phyloP scores from a whole-genome alignment of 2,797 vertebrate genomes.

The Tenualosa ilisha region DNA sequence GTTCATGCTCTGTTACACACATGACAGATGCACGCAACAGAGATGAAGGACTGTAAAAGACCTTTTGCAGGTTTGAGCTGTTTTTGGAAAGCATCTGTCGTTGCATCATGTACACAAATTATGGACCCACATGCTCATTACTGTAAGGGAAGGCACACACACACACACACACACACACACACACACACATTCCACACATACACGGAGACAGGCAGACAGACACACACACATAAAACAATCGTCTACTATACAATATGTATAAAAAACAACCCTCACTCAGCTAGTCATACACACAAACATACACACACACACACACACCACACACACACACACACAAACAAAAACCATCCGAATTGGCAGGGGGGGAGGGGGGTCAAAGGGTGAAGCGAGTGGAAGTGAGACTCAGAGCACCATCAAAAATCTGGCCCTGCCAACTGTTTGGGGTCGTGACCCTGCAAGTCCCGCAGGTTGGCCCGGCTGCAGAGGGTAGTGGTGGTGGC shows the following conservation, averaged over 20 bases:
- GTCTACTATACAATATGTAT: too few species aligned
- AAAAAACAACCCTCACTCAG: neutral
- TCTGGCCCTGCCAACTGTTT: conserved; percentile 18
- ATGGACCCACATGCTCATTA: too few species aligned
- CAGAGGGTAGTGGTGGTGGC: neutral
- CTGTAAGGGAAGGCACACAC: too few species aligned
- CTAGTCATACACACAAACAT: neutral
- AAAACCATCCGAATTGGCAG: neutral
- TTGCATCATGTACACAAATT: too few species aligned
- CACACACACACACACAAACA: neutral
- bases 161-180: too few species aligned
- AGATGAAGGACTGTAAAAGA: too few species aligned
- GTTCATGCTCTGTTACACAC: too few species aligned
- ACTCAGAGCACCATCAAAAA: conserved; percentile 17
- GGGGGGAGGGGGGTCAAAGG: neutral
- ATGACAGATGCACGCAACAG: too few species aligned
- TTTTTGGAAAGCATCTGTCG: too few species aligned
- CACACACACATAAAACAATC: neutral
- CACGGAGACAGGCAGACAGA: neutral
- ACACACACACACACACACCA: too few species aligned
- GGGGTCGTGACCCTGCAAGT: neutral
- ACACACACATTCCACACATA: neutral
- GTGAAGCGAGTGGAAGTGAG: conserved; percentile 17
- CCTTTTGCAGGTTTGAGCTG: too few species aligned
- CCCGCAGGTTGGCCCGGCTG: neutral